Conservation (phyloP, 2,113 vertebrate species). For the Pygoscelis antarcticus region DNA sequence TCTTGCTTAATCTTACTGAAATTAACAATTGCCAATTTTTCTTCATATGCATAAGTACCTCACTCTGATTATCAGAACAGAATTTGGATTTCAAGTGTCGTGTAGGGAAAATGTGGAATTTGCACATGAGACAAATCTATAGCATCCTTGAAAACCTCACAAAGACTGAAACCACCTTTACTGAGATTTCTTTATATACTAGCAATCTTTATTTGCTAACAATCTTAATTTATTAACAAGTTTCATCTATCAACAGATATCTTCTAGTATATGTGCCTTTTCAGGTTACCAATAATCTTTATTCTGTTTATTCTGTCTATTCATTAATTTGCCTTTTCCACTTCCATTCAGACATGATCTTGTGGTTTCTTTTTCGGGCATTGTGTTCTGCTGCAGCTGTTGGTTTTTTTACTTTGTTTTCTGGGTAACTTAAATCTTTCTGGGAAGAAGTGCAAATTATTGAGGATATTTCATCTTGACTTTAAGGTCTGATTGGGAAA, state of each 20-base stretch:
- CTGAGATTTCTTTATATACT: not conserved
- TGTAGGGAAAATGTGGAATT: not conserved
- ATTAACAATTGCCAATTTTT: not conserved
- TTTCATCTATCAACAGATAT: not conserved
- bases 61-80: not conserved
- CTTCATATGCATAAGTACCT: fast-evolving
- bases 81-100: not conserved
- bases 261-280: not conserved
- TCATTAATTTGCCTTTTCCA: not conserved
- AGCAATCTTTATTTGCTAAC: not conserved
- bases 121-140: not conserved
- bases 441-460: slow-evolving; percentile 15
- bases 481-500: slow-evolving; percentile 55
- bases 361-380: not conserved
- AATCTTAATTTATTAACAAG: not conserved
- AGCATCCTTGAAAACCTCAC: not conserved
- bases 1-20: not conserved
- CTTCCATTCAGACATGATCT: not conserved
- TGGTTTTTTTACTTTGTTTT: not conserved
- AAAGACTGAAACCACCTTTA: not conserved
- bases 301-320: not conserved
- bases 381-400: not conserved
- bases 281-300: not conserved
- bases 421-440: not conserved
- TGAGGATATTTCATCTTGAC: slow-evolving; percentile 3